A percentile compares a stretch with the other conserved stretches of the same genome.
Conservation (phyloP, 2,797 vertebrate species). For the Protosalanx chinensis region DNA sequence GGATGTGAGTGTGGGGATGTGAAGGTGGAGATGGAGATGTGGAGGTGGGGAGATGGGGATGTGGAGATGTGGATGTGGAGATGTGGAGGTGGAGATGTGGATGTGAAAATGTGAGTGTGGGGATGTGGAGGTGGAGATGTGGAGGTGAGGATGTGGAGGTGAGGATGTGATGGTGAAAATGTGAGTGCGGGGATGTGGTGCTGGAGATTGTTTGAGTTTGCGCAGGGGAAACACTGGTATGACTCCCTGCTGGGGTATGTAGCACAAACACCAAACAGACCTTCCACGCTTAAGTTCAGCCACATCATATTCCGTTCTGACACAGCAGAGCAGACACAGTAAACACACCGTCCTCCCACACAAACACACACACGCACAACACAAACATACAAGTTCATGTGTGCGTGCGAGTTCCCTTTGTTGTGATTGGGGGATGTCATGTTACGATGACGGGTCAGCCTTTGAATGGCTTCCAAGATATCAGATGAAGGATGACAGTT, state of each 20-base stretch:
- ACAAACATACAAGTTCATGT: background rate
- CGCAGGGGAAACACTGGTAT: background rate
- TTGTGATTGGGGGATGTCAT: constrained; percentile 1
- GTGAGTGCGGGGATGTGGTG: too few relatives aligned
- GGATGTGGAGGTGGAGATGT: too few relatives aligned
- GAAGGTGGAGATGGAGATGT: too few relatives aligned
- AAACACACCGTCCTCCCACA: background rate
- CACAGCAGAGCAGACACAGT: background rate
- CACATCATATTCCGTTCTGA: constrained; percentile 1
- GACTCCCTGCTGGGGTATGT: background rate
- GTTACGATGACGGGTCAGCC: background rate
- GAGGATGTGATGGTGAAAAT: too few relatives aligned
- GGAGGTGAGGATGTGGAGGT: background rate
- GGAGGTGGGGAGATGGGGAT: too few relatives aligned
- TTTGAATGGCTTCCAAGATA: background rate
- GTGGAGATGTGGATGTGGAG: too few relatives aligned
- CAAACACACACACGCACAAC: background rate
- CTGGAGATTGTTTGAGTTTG: background rate
- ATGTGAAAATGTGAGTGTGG: too few relatives aligned
- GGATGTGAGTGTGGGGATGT: too few relatives aligned
- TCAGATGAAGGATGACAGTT: background rate
- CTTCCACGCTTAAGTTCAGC: background rate
- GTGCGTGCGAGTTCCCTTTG: background rate
- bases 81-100: too few relatives aligned
- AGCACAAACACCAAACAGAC: constrained; percentile 16